Evolutionary conservation across 2,113 vertebrate genomes (phyloP).

Genomic region (Crocuta crocuta): DNA sequence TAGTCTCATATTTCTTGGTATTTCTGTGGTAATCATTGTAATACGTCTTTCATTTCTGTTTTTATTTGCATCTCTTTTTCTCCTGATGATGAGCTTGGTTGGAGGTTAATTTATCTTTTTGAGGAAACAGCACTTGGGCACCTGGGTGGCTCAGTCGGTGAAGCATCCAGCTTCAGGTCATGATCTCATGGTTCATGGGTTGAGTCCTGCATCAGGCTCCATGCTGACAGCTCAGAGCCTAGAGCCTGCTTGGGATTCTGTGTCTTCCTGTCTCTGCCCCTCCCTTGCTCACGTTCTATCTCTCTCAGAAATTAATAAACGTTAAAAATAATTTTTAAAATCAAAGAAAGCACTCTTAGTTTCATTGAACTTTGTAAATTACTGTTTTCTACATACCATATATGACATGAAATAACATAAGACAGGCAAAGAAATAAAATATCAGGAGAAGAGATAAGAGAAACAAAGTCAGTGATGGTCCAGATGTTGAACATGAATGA

Average conservation of each 20-base stretch:
- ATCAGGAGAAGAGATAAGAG: background rate
- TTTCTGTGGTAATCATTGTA: background rate
- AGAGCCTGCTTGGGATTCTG: too few species aligned
- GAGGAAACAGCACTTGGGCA: background rate
- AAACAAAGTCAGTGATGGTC: background rate
- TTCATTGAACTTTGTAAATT: background rate
- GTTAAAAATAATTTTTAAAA: too few species aligned
- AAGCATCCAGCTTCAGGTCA: too few species aligned
- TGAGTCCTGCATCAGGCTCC: too few species aligned
- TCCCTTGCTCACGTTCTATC: too few species aligned
- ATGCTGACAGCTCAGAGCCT: too few species aligned
- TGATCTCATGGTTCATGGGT: too few species aligned
- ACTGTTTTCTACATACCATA: background rate
- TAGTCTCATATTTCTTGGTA: background rate
- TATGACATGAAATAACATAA: background rate
- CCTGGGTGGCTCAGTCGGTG: too few species aligned
- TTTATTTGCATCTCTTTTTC: background rate
- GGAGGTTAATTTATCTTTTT: background rate
- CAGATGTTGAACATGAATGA: background rate
- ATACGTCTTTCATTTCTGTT: background rate
- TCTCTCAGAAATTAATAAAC: too few species aligned
- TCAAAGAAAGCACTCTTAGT: background rate
- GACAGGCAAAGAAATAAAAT: background rate
- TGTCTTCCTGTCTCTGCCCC: too few species aligned
- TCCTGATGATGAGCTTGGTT: too few species aligned